Base-by-base conservation (phyloP, 2,888 invertebrate genomes). In the Sarcophaga rosellei region DNA sequence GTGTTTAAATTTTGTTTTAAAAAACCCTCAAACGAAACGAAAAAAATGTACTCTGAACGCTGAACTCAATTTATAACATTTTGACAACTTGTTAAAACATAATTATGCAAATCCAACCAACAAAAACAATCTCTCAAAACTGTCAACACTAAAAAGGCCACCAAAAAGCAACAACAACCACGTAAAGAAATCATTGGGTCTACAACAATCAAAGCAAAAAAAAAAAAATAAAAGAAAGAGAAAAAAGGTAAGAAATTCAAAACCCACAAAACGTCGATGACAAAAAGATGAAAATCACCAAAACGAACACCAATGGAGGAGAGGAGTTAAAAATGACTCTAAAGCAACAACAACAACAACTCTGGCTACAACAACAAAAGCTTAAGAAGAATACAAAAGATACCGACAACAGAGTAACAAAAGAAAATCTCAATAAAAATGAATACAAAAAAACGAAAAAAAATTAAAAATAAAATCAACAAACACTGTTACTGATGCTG, bases 261-360 rank as follows among this genome's bases (percentile, higher is more conserved):
- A 83, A 84, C 88, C 82, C 20, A 69, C 62, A 75, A 53, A 63
- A 78, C 68, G 78, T 65, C 78, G 83, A 83, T 84, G 83, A 83
- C 84, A 85, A 74, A 72, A 70, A 63, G 25, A 66, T 23, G 17
- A 65, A 81, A 61, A 63, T 10, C 4, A 53, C 3, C 68, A 62
- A 23, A 62, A 23, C 74, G 47, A 79, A 84, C 87, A 82, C 87
- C 85, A 89, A 88, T 88, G 86, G 86, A 88, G 89, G 86, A 88
- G 89, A 88, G 87, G 89, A 88, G 87, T 76, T 61, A 20, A 53
- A 72, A 35, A 35, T 35, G 35, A 35, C 35, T 35, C 35, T 35
- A 10, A 35, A 35, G 3, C n/a, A 47, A 70, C 25, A 70, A 12
- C 5, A 20, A n/a, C 53, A 53, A 53, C 53, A 15, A 17, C 15